Percentiles rank a stretch among this genome's conserved stretches.
Conservation (phyloP, 2,888 invertebrate species). For the Monochamus alternatus region DNA sequence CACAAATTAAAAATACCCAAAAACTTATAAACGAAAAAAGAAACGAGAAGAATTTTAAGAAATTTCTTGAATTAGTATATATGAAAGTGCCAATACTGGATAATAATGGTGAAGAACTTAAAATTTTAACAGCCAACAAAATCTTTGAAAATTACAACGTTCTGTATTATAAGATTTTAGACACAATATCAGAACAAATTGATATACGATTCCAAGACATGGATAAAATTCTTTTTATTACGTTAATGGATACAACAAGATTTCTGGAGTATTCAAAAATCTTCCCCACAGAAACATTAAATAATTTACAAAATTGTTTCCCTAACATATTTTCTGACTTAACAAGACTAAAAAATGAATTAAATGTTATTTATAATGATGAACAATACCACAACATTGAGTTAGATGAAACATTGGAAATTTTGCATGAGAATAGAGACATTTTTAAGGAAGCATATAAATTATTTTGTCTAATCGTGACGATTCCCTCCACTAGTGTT, state of each 20-base stretch:
- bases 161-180: background rate
- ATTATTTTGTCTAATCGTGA: slow-evolving; percentile 40
- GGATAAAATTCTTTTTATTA: slow-evolving; percentile 13
- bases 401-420: slow-evolving; percentile 7
- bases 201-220: slow-evolving; percentile 11
- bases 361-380: slow-evolving; percentile 11
- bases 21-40: slow-evolving; percentile 30
- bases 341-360: slow-evolving; percentile 15
- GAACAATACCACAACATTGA: slow-evolving; percentile 9
- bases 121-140: background rate
- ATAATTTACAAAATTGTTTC: slow-evolving; percentile 33
- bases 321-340: slow-evolving; percentile 9
- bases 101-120: background rate
- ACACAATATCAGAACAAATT: background rate
- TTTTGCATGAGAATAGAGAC: background rate
- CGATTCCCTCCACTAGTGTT: slow-evolving; percentile 44
- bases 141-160: background rate
- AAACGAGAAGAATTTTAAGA: slow-evolving; percentile 28
- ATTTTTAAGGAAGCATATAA: slow-evolving; percentile 32
- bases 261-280: slow-evolving; percentile 32
- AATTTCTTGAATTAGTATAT: background rate
- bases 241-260: slow-evolving; percentile 31
- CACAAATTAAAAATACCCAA: slow-evolving; percentile 19
- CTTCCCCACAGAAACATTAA: slow-evolving; percentile 35
- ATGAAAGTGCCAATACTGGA: slow-evolving; percentile 1